Evolutionary conservation across 2,797 vertebrate genomes (phyloP).

Genomic region (Squalus acanthias): DNA sequence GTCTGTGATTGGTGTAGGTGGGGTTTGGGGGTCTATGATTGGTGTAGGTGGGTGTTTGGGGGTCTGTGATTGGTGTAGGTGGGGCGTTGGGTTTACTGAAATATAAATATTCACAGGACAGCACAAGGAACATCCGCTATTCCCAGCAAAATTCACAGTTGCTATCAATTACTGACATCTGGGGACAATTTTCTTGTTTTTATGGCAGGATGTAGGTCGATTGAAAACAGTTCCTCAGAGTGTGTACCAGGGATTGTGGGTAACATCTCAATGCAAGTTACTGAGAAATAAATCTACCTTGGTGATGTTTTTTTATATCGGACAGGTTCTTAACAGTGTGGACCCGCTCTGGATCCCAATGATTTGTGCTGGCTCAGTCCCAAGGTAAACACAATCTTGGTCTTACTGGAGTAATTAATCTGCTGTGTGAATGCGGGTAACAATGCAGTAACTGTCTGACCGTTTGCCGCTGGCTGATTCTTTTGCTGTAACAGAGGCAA

Average conservation of each 20-base stretch:
- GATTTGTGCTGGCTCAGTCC: conserved; percentile 12
- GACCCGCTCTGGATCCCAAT: neutral
- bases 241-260: neutral
- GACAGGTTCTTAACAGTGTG: neutral
- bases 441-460: conserved; percentile 25
- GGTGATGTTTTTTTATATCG: neutral
- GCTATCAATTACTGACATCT: conserved; percentile 10
- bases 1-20: neutral
- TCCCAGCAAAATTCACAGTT: neutral
- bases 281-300: neutral
- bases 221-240: neutral
- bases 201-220: neutral
- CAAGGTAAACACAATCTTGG: conserved; percentile 22
- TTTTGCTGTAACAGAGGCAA: neutral
- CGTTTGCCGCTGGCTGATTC: neutral
- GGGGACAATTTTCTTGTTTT: neutral
- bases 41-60: neutral
- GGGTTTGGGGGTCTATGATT: neutral
- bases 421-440: neutral
- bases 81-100: neutral
- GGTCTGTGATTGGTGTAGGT: neutral
- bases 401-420: conserved; percentile 21
- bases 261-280: neutral
- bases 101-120: neutral
- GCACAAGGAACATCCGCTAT: neutral